Conservation (phyloP, 2,888 invertebrate species). For the Hypselothyrea guttata region DNA sequence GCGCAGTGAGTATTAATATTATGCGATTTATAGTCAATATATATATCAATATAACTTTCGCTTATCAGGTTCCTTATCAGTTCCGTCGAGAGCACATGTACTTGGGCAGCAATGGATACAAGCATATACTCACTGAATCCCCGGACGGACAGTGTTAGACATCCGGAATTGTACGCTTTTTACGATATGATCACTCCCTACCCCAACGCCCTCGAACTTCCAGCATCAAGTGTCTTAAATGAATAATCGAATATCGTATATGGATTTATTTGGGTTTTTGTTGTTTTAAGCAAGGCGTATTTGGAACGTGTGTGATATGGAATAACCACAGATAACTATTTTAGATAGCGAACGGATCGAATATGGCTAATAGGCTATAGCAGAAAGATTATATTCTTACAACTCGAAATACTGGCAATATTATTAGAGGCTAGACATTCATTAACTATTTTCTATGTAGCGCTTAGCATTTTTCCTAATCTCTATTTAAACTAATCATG, state of each 20-base stretch:
- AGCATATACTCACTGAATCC: slow-evolving; percentile 80
- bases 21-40: not conserved
- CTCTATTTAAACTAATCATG: slow-evolving; percentile 16
- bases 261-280: slow-evolving; percentile 12
- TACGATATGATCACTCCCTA: slow-evolving; percentile 6
- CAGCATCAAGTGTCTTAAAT: slow-evolving; percentile 57
- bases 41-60: not conserved
- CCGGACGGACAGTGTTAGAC: slow-evolving; percentile 79
- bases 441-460: slow-evolving; percentile 57
- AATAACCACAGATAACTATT: slow-evolving; percentile 55
- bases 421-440: slow-evolving; percentile 20
- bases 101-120: slow-evolving; percentile 81
- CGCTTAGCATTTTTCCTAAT: slow-evolving; percentile 31
- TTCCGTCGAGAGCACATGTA: slow-evolving; percentile 82
- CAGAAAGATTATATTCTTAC: slow-evolving; percentile 40
- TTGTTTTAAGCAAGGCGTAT: slow-evolving; percentile 8
- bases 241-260: not conserved
- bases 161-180: not conserved
- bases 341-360: slow-evolving; percentile 52
- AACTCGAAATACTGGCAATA: slow-evolving; percentile 20
- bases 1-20: slow-evolving; percentile 70
- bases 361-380: slow-evolving; percentile 9
- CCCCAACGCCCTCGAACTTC: slow-evolving; percentile 36
- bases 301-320: slow-evolving; percentile 68
- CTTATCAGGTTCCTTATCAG: slow-evolving; percentile 80